phyloP scores from a whole-genome alignment of 2,888 invertebrate species.

The Lysandra coridon region DNA sequence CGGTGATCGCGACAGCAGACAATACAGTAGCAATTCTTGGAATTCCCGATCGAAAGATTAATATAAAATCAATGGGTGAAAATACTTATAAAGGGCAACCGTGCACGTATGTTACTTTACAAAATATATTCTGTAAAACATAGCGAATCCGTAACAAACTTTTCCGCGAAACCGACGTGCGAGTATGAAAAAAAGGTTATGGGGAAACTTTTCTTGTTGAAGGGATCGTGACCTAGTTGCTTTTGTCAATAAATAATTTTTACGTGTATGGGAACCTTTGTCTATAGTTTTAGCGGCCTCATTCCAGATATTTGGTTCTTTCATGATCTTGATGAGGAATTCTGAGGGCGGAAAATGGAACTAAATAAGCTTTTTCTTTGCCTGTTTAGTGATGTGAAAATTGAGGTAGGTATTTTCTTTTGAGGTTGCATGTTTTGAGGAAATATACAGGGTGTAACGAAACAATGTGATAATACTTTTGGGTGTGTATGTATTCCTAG shows the following conservation, averaged over 20 bases:
- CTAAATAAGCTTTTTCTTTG: not conserved
- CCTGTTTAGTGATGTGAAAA: not conserved
- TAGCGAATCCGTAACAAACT: not conserved
- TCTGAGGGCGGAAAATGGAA: not conserved
- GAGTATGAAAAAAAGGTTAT: conserved; percentile 18
- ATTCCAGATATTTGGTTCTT: conserved; percentile 13
- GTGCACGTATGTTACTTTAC: not conserved
- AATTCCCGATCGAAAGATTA: no score
- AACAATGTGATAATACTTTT: no score
- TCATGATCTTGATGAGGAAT: conserved; percentile 12
- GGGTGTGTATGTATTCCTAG: no score
- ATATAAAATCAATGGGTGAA: not conserved
- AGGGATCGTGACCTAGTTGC: conserved; percentile 17
- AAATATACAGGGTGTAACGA: no score
- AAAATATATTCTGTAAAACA: not conserved
- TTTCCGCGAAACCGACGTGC: not conserved
- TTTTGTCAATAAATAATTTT: conserved; percentile 22
- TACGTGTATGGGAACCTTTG: conserved; percentile 7
- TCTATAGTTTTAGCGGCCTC: conserved; percentile 6
- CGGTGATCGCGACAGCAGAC: no score
- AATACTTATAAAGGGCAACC: not conserved
- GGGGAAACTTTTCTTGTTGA: conserved; percentile 16
- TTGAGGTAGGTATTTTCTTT: not conserved
- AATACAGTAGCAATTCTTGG: no score
- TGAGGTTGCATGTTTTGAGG: no score